phyloP scores from a whole-genome alignment of 1,140 invertebrate species.

The Portunus trituberculatus region DNA sequence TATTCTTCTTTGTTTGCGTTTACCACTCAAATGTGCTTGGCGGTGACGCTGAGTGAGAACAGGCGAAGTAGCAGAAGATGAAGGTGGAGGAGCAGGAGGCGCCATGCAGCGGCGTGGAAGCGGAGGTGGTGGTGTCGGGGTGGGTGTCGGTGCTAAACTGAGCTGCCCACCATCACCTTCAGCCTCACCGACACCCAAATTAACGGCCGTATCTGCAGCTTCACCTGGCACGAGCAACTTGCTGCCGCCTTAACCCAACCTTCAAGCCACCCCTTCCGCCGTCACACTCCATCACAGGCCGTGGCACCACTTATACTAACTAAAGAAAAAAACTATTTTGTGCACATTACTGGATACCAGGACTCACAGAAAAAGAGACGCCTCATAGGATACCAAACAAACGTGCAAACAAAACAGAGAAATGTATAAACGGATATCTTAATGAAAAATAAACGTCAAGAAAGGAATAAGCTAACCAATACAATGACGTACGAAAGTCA shows the following conservation, averaged over 20 bases:
- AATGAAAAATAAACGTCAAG: constrained; percentile 5
- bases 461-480: background rate
- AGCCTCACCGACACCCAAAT: background rate
- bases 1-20: background rate
- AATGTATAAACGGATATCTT: background rate
- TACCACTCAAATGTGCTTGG: background rate
- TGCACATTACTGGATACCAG: too few species aligned
- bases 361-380: too few species aligned
- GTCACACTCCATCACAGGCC: background rate
- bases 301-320: background rate
- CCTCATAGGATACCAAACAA: too few species aligned
- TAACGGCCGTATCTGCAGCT: background rate
- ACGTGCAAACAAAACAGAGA: background rate
- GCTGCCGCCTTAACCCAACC: too few species aligned
- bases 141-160: constrained; percentile 9
- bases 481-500: background rate
- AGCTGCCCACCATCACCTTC: background rate
- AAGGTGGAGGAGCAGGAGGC: constrained; percentile 17
- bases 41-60: background rate
- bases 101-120: constrained; percentile 5
- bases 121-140: background rate
- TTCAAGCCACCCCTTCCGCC: background rate
- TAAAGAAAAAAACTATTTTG: too few species aligned
- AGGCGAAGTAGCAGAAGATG: constrained; percentile 10
- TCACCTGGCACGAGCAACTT: background rate